Evolutionary conservation across 2,113 vertebrate genomes (phyloP).

Genomic region (Otus sunia): DNA sequence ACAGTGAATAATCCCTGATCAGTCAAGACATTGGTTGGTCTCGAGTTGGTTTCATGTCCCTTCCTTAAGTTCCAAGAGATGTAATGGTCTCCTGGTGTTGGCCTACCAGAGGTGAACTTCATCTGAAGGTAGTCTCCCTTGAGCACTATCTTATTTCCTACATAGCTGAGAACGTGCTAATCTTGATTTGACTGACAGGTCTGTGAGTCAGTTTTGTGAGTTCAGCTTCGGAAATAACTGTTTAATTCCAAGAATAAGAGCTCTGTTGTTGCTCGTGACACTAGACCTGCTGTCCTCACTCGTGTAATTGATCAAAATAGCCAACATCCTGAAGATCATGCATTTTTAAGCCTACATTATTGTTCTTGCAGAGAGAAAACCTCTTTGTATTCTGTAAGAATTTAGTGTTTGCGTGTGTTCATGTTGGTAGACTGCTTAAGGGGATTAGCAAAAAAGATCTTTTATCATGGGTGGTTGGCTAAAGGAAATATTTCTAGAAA

Average conservation of each 20-base stretch:
- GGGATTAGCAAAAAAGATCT: not conserved
- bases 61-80: not conserved
- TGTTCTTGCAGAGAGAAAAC: not conserved
- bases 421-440: not conserved
- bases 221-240: not conserved
- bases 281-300: not conserved
- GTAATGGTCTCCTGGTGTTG: not conserved
- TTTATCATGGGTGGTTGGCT: not conserved
- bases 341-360: not conserved
- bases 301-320: not conserved
- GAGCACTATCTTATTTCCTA: not conserved
- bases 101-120: not conserved
- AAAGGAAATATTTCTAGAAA: conserved; percentile 6
- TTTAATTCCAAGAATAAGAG: conserved; percentile 23
- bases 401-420: not conserved
- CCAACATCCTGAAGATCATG: not conserved
- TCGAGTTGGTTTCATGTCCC: not conserved
- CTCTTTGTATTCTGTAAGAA: not conserved
- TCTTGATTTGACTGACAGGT: not conserved
- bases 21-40: not conserved
- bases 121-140: not conserved
- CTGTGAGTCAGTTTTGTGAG: not conserved
- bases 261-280: not conserved
- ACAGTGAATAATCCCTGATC: not conserved
- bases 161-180: not conserved